Percentiles rank a stretch among this genome's conserved stretches.
Evolutionary conservation across 1,140 invertebrate species (phyloP).

Genomic region (Listronotus bonariensis): DNA sequence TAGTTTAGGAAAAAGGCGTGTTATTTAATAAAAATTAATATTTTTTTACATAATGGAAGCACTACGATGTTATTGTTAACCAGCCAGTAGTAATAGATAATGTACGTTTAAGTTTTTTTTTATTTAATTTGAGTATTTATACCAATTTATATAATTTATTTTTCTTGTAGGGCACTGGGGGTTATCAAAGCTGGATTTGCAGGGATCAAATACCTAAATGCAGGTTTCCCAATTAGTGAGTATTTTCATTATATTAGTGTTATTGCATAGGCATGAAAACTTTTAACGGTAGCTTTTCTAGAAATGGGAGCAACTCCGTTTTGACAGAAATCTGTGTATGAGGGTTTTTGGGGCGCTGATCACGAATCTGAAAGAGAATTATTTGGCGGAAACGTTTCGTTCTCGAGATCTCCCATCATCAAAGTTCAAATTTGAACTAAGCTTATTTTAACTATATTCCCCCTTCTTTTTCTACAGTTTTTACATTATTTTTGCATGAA

Average conservation of each 20-base stretch:
- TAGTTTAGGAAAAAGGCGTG: conserved; percentile 27
- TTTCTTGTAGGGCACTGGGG: conserved; percentile 89
- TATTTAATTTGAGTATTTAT: conserved; percentile 12
- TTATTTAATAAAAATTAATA: conserved; percentile 7
- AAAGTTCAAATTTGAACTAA: too few species aligned
- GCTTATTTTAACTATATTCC: too few species aligned
- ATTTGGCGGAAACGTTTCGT: too few species aligned
- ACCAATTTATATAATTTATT: conserved; percentile 10
- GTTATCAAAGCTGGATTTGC: conserved; percentile 99
- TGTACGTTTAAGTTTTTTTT: conserved; percentile 71
- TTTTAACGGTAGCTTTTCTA: too few species aligned
- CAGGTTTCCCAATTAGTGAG: conserved; percentile 99
- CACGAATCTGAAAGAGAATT: too few species aligned
- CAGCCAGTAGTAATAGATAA: conserved; percentile 99
- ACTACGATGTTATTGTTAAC: conserved; percentile 95
- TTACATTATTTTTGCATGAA: too few species aligned
- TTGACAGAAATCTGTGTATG: too few species aligned
- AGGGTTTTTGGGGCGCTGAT: too few species aligned
- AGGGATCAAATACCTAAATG: conserved; percentile 99
- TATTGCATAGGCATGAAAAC: background rate
- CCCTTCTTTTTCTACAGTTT: too few species aligned
- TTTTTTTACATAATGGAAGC: conserved; percentile 70
- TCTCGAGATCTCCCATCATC: too few species aligned
- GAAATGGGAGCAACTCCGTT: too few species aligned
- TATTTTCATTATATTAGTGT: conserved; percentile 46